Evolutionary conservation across 2,113 vertebrate genomes (phyloP).

Genomic region (Grammomys surdaster): DNA sequence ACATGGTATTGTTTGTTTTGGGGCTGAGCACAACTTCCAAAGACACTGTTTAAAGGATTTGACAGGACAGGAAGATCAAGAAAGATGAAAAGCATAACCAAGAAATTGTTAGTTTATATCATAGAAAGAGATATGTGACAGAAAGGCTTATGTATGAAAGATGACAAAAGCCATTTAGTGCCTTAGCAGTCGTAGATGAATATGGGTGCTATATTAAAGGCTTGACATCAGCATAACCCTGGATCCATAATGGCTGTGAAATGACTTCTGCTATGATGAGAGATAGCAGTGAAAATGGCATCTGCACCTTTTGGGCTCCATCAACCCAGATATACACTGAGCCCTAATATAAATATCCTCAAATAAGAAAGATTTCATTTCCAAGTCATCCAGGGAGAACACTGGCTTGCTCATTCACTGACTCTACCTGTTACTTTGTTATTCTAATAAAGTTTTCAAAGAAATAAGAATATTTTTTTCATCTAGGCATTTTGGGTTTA

Average conservation of each 20-base stretch:
- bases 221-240: background rate
- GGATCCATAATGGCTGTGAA: background rate
- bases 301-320: background rate
- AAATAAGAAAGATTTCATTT: slow-evolving; percentile 37
- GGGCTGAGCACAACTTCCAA: background rate
- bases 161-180: background rate
- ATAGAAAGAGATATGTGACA: background rate
- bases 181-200: slow-evolving; percentile 23
- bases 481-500: slow-evolving; percentile 5
- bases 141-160: background rate
- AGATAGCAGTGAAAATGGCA: background rate
- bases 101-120: background rate
- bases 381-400: slow-evolving; percentile 34
- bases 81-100: background rate
- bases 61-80: slow-evolving; percentile 41
- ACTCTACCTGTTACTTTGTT: slow-evolving; percentile 25
- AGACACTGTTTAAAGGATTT: background rate
- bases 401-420: background rate
- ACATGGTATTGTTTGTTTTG: background rate
- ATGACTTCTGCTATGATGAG: background rate
- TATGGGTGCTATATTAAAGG: background rate
- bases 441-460: slow-evolving; percentile 29
- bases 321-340: background rate
- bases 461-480: slow-evolving; percentile 11
- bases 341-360: background rate